Evolutionary conservation across 2,888 invertebrate species (phyloP).

Genomic region (Isotomurus palustris): DNA sequence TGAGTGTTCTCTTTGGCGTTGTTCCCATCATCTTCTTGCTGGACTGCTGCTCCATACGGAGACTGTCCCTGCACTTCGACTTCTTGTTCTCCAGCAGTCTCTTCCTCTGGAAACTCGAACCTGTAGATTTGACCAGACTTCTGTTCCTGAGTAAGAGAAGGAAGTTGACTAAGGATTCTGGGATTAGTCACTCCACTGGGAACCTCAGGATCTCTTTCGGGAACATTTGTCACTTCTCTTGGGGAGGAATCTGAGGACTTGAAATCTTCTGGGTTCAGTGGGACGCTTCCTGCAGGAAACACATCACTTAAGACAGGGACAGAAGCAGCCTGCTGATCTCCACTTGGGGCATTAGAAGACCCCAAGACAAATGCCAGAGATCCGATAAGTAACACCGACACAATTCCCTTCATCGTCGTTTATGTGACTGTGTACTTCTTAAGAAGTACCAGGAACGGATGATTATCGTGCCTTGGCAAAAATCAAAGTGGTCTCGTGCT

Average conservation of each 20-base stretch:
- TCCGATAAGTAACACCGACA: background rate
- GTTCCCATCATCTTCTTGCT: background rate
- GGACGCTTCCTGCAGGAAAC: slow-evolving; percentile 4
- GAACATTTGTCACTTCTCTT: no score
- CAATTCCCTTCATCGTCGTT: background rate
- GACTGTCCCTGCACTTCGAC: background rate
- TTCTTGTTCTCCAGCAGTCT: background rate
- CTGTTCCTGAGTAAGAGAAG: no score
- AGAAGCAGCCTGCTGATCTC: background rate
- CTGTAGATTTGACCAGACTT: no score
- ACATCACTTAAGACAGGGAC: background rate
- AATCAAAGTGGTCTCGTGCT: no score
- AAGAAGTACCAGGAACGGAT: no score
- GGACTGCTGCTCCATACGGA: background rate
- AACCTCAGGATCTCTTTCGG: no score
- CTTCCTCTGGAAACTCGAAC: no score
- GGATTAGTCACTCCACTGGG: no score
- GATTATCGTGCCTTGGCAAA: no score
- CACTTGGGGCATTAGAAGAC: background rate
- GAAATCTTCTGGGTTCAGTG: background rate
- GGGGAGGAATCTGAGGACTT: no score
- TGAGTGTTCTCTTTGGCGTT: background rate
- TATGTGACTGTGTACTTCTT: no score
- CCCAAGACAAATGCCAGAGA: background rate
- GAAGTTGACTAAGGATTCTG: no score